Evolutionary conservation across 2,113 vertebrate genomes (phyloP), one percentile per base, ranked within the genome.

Genomic region (Petromus typicus): DNA sequence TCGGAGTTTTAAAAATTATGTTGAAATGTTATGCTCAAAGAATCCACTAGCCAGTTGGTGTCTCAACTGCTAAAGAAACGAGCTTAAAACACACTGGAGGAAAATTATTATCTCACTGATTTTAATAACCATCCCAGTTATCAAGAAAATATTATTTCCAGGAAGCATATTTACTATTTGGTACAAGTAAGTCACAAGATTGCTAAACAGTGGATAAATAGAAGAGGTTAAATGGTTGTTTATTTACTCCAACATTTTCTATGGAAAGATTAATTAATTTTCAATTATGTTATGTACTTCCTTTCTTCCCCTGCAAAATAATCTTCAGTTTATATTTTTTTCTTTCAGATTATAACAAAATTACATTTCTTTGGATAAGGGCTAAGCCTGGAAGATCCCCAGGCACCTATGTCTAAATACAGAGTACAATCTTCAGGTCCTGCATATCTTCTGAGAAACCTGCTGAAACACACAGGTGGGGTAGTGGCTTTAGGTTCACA

Each of bases 321-420:
- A 71, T 4, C 18, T 5, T 37, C 20, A 0, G 25, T 8, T 61
- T 18, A 34, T n/a, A n/a, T 88, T 40, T 75, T 93, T 89, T 78
- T 87, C 69, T 71, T 95, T 89, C 48, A 85, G 23, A 64, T 6
- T 20, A 81, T 85, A 54, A 73, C 56, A 94, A 80, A 93, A 73
- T 81, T 76, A 82, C 40, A n/a, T 87, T 91, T 92, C 63, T 89
- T 90, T 40, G 81, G 40, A 48, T 96, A 93, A 94, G 54, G 71
- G 11, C 12, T 59, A 81, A 91, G 66, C n/a, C 59, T 73, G 40
- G 30, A 71, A 64, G 30, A 93, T 27, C 40, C 57, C 61, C 54
- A 37, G 63, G 16, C 54, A 57, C 82, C 25, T 61, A n/a, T 37
- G 5, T 84, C 73, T 91, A 78, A 85, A 95, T 71, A 56, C 91